Base-by-base conservation (phyloP, 2,113 vertebrate genomes). In the Gyps fulvus region DNA sequence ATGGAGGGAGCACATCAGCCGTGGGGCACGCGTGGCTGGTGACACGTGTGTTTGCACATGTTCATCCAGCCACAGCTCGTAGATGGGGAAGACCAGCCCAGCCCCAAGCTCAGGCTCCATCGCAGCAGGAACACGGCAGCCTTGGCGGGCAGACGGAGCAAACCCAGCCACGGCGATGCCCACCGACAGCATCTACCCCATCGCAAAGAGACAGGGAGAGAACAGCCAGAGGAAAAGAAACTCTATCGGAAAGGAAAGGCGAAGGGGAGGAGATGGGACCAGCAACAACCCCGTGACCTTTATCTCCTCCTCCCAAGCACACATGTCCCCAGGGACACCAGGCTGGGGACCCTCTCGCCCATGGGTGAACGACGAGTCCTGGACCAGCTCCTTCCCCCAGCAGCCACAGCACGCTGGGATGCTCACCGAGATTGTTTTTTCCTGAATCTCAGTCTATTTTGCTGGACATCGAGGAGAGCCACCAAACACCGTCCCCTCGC, bases 261-360 rank as follows among this genome's bases (percentile, higher is more conserved):
- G 2, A 50, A 71, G 26, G 8, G 18, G 26, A 34, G n/a, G 59
- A 73, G 59, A 50, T 36, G 38, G 82, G 59, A 79, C 11, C n/a
- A 52, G 27, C 52, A 71, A 11, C 18, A 67, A 36, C n/a, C 14
- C 13, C 0, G 0, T 25, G 52, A 31, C 14, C 16, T 89, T 29
- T 5, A 23, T 65, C 42, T 84, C 69, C 25, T 43, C 32, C 66
- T 84, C 57, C 26, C 16, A 50, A 43, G 38, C 21, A 36, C 31
- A 3, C 0, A 0, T 16, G 8, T 36, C 7, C 29, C 58, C 6
- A 4, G 1, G n/a, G 61, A 47, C 1, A 2, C 42, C 66, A 69
- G 43, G 32, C 54, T 90, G 65, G 45, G 3, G 19, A 67, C 31
- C n/a, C 27, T 62, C 52, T 63, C 4, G 1, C 26, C 26, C 32